Percentiles rank a stretch among this genome's conserved stretches.
These are phyloP conservation scores for Alligator sinensis DNA, from an alignment of 2,113 vertebrate species.

Conservation along the genomic window DNA sequence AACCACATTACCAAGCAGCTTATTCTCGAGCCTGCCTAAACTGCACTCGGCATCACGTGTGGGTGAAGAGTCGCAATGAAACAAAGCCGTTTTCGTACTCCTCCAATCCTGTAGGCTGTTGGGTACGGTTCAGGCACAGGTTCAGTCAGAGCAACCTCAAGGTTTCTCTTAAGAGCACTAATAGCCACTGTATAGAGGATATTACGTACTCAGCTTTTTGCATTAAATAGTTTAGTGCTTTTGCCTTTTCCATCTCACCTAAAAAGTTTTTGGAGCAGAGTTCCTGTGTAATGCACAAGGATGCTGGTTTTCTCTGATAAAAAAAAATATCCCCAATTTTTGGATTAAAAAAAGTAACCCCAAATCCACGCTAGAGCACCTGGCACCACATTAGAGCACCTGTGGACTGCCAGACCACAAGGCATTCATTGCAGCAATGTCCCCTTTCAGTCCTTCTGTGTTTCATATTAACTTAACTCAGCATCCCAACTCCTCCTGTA, in stretches of 20 bases:
- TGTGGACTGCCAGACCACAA: not conserved
- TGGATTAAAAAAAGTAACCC: not conserved
- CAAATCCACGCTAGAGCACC: not conserved
- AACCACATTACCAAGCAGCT: rapidly evolving
- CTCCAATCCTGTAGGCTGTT: not conserved
- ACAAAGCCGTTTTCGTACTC: not conserved
- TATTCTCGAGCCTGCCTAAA: not conserved
- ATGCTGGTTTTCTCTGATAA: too few species aligned
- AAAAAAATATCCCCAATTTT: not conserved
- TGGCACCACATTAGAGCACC: not conserved
- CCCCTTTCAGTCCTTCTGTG: not conserved
- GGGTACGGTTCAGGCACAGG: not conserved
- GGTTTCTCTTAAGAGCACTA: not conserved
- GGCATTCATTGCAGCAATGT: not conserved
- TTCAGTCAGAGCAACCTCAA: not conserved
- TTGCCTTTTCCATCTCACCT: not conserved
- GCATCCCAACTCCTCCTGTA: rapidly evolving
- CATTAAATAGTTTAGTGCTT: not conserved
- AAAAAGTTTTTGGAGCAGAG: too few species aligned
- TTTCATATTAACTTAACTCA: not conserved
- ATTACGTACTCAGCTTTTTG: not conserved
- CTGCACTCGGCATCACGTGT: not conserved
- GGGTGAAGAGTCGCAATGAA: not conserved
- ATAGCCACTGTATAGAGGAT: not conserved
- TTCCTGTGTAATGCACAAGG: too few species aligned